These are phyloP conservation scores for Apantesis nais DNA, from an alignment of 2,888 invertebrate species.

Conservation along the genomic window DNA sequence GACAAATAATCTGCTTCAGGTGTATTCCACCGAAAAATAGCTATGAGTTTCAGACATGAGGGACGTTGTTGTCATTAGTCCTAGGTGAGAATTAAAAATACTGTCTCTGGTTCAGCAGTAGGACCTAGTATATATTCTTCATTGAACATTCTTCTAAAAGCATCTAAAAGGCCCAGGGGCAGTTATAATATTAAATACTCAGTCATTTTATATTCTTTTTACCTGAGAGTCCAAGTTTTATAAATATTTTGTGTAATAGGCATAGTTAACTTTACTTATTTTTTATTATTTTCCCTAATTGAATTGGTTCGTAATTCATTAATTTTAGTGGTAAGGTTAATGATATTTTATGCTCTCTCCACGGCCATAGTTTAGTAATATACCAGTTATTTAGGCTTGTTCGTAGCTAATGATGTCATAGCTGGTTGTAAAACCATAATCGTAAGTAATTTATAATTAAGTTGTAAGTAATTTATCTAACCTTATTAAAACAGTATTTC, in stretches of 20 bases:
- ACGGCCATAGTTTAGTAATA: not conserved
- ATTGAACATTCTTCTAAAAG: not conserved
- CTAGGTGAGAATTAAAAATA: too few species aligned
- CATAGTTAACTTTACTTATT: not conserved
- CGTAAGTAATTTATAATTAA: too few species aligned
- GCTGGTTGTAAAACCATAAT: too few species aligned
- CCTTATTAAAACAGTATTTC: not conserved
- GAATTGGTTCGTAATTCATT: not conserved
- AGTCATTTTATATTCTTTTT: not conserved
- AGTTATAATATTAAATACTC: not conserved
- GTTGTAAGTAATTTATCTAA: not conserved
- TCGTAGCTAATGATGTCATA: not conserved
- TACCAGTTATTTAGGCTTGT: not conserved
- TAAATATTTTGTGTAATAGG: too few species aligned
- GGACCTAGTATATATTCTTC: not conserved
- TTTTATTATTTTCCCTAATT: slow-evolving; percentile 2
- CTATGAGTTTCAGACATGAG: not conserved
- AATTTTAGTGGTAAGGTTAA: not conserved
- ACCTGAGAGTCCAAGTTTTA: too few species aligned
- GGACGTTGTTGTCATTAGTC: not conserved
- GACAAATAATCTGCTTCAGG: not conserved
- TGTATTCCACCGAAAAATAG: not conserved
- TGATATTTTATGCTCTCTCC: not conserved
- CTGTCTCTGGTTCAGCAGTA: too few species aligned
- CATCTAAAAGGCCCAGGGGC: not conserved